Evolutionary conservation across 2,113 vertebrate genomes (phyloP).

Genomic region (Anser brachyrhynchus): DNA sequence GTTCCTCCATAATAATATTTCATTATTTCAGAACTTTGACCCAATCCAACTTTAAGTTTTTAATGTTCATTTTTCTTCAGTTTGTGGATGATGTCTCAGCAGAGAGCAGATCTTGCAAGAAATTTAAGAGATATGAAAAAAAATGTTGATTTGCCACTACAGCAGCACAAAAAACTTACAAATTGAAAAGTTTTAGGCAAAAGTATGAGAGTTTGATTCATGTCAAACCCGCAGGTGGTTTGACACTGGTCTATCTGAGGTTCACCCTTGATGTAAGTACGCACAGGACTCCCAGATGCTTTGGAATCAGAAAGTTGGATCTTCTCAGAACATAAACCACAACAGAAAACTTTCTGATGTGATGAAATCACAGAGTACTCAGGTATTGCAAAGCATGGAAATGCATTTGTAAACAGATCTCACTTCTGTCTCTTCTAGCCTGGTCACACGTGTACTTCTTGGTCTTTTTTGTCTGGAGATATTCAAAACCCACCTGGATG

Average conservation of each 20-base stretch:
- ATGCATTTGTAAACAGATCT: neutral
- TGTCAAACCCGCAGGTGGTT: neutral
- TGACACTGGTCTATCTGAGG: neutral
- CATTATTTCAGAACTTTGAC: neutral
- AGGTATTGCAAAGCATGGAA: neutral
- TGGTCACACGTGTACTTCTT: neutral
- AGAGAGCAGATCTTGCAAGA: neutral
- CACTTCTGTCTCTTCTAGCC: neutral
- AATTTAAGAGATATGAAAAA: neutral
- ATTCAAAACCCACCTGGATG: no score
- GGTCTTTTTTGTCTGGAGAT: neutral
- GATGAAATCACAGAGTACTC: neutral
- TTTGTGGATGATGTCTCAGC: neutral
- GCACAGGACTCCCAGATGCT: neutral
- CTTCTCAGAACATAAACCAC: neutral
- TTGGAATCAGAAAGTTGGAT: neutral
- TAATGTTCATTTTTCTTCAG: neutral
- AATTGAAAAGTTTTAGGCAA: neutral
- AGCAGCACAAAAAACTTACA: neutral
- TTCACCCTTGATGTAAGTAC: neutral
- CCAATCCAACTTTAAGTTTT: neutral
- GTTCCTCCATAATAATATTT: neutral
- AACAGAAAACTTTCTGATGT: neutral
- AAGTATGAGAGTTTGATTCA: neutral
- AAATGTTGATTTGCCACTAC: neutral